Percentiles rank a stretch among this genome's conserved stretches.
These are phyloP conservation scores for Parnassius glacialis DNA, from an alignment of 2,888 invertebrate genomes.

Conservation along the genomic window DNA sequence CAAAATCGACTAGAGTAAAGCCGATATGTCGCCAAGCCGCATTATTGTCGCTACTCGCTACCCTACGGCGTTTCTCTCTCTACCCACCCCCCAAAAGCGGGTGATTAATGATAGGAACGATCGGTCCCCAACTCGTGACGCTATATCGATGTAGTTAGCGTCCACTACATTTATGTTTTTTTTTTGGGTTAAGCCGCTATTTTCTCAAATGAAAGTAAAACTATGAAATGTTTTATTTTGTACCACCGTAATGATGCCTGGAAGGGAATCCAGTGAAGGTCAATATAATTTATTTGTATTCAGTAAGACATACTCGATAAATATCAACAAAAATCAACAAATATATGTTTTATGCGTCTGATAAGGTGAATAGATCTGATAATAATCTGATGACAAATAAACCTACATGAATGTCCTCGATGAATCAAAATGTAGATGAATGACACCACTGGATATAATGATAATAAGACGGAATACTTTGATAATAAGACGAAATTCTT, in stretches of 20 bases:
- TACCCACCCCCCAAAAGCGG: constrained; percentile 15
- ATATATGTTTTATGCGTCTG: no score
- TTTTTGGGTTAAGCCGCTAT: background rate
- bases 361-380: no score
- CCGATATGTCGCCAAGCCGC: constrained; percentile 24
- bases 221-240: background rate
- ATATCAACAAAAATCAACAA: no score
- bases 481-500: no score
- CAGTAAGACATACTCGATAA: no score
- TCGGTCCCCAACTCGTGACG: constrained; percentile 8
- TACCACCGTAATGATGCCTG: background rate
- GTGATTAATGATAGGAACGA: constrained; percentile 24
- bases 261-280: no score
- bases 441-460: no score
- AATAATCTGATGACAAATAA: no score
- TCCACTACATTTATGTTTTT: constrained; percentile 13
- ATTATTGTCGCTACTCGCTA: constrained; percentile 20
- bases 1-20: constrained; percentile 17
- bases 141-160: constrained; percentile 13
- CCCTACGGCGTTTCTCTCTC: constrained; percentile 14
- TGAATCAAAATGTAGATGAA: no score
- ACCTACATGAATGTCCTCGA: no score
- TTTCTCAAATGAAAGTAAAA: background rate
- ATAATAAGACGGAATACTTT: no score
- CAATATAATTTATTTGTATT: no score